A percentile compares a stretch with the other conserved stretches of the same genome.
phyloP scores from a whole-genome alignment of 2,888 invertebrate genomes.

The Dichetophora obliterata region DNA sequence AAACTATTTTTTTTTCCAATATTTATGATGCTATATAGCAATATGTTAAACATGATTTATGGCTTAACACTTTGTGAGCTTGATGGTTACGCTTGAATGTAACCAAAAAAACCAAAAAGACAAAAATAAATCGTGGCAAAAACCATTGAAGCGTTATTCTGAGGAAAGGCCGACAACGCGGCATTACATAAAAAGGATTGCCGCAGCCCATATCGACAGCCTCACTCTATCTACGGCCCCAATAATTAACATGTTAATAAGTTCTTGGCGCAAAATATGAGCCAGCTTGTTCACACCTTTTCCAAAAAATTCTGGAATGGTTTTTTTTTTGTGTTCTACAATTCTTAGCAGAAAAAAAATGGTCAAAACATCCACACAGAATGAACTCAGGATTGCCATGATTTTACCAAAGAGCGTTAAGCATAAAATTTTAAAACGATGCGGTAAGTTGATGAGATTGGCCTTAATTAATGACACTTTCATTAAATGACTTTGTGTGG shows the following conservation, averaged over 20 bases:
- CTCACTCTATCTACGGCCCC: slow-evolving; percentile 3
- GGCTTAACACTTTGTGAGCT: slow-evolving; percentile 27
- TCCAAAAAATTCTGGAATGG: neutral
- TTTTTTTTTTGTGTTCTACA: too few relatives aligned
- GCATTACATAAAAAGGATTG: slow-evolving; percentile 6
- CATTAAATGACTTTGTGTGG: slow-evolving; percentile 14
- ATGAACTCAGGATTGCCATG: too few relatives aligned
- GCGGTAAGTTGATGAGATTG: slow-evolving; percentile 23
- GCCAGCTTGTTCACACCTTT: slow-evolving; percentile 33
- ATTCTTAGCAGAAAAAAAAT: too few relatives aligned
- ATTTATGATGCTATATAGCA: neutral
- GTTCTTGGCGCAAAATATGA: slow-evolving; percentile 21
- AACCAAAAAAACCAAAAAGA: neutral
- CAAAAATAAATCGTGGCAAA: neutral
- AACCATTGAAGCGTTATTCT: neutral
- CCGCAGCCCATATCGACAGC: neutral
- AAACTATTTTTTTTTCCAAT: too few relatives aligned
- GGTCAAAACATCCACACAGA: too few relatives aligned
- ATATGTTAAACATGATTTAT: slow-evolving; percentile 19
- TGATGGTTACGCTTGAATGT: neutral
- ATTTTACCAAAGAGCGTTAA: too few relatives aligned
- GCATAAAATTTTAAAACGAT: slow-evolving; percentile 9
- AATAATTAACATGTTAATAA: slow-evolving; percentile 52
- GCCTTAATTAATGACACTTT: slow-evolving; percentile 34
- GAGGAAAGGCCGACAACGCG: neutral